These are phyloP conservation scores for Ochropacha duplaris DNA, from an alignment of 2,888 invertebrate genomes.

Conservation along the genomic window DNA sequence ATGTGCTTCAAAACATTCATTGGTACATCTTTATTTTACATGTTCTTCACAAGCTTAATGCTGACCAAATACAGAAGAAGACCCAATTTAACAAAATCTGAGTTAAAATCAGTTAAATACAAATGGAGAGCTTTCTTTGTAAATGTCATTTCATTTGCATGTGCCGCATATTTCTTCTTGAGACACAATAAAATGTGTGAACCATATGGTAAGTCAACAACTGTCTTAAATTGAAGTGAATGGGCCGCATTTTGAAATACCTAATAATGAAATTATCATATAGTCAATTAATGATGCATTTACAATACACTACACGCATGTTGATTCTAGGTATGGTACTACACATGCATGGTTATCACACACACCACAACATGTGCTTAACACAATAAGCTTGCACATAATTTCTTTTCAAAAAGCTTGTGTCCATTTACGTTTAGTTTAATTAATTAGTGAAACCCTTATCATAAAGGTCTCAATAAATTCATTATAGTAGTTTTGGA, in stretches of 20 bases:
- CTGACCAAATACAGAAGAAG: conserved; percentile 86
- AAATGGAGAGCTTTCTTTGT: conserved; percentile 89
- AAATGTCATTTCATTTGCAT: conserved; percentile 88
- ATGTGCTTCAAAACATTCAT: conserved; percentile 94
- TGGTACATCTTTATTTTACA: conserved; percentile 92
- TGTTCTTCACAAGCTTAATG: conserved; percentile 90
- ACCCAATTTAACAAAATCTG: conserved; percentile 78
- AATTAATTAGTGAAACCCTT: too few relatives aligned
- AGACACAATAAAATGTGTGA: conserved; percentile 97
- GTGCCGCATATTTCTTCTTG: conserved; percentile 94
- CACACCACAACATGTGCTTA: too few relatives aligned
- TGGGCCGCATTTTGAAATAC: neutral
- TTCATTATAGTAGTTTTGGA: too few relatives aligned
- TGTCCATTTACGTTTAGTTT: too few relatives aligned
- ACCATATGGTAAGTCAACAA: conserved; percentile 89
- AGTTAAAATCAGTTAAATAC: conserved; percentile 87
- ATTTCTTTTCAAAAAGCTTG: too few relatives aligned
- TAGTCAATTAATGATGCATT: too few relatives aligned
- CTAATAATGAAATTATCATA: neutral
- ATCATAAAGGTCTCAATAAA: too few relatives aligned
- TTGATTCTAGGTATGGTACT: too few relatives aligned
- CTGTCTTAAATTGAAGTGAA: neutral
- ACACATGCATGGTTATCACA: too few relatives aligned
- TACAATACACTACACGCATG: too few relatives aligned
- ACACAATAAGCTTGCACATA: too few relatives aligned